phyloP scores from a whole-genome alignment of 2,113 vertebrate genomes.

The Pan troglodytes region NHGRI_mPanTro3-v2.1_pri NC_072404.2:156808501-156809000 shows the following conservation, averaged over 20 bases:
- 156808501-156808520: neutral
- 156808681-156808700: neutral
- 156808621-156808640: neutral
- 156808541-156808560: neutral
- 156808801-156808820: neutral
- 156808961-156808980: neutral
- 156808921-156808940: neutral
- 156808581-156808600: neutral
- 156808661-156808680: neutral
- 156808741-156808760: neutral
- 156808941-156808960: neutral
- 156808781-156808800: accelerated
- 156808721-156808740: neutral
- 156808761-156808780: accelerated
- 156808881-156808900: neutral
- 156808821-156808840: neutral
- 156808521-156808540: neutral
- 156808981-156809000: neutral
- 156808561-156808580: neutral
- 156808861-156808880: neutral
- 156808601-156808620: neutral
- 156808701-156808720: neutral
- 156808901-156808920: neutral
- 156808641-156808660: neutral
- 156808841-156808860: neutral